Conservation (phyloP, 2,797 vertebrate genomes). For the Macropus fuliginosus region DNA sequence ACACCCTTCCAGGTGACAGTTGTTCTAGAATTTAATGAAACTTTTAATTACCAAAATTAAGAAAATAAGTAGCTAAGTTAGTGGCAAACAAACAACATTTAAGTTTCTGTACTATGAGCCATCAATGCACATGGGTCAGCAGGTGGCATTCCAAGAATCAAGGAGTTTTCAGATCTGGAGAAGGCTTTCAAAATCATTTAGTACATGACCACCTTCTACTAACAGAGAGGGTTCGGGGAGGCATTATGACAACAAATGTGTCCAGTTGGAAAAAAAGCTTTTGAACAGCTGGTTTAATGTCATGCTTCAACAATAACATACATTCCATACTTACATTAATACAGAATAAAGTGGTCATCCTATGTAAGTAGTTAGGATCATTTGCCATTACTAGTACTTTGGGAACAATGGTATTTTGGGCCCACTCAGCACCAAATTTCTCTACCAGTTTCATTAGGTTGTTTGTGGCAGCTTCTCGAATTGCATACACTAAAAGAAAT, state of each 20-base stretch:
- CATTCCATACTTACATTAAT: slow-evolving; percentile 90
- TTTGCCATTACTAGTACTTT: slow-evolving; percentile 94
- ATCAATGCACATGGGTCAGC: neutral
- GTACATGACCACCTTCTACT: neutral
- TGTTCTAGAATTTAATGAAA: slow-evolving; percentile 24
- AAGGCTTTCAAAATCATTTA: neutral
- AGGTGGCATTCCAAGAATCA: slow-evolving; percentile 6
- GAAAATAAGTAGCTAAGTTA: slow-evolving; percentile 8
- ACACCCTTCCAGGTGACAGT: slow-evolving; percentile 7
- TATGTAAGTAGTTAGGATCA: slow-evolving; percentile 94
- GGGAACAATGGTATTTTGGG: slow-evolving; percentile 94
- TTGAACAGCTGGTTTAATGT: neutral
- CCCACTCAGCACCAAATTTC: slow-evolving; percentile 95
- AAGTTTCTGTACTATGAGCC: slow-evolving; percentile 29
- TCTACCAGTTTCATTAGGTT: slow-evolving; percentile 95
- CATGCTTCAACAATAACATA: neutral
- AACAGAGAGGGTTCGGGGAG: slow-evolving; percentile 12
- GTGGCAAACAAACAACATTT: slow-evolving; percentile 12
- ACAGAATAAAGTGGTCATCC: slow-evolving; percentile 96
- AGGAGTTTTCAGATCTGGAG: slow-evolving; percentile 24
- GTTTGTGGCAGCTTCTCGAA: slow-evolving; percentile 93
- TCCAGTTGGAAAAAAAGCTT: slow-evolving; percentile 27
- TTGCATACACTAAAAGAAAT: slow-evolving; percentile 89
- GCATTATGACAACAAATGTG: slow-evolving; percentile 18
- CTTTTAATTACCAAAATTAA: neutral